phyloP scores from a whole-genome alignment of 2,888 invertebrate genomes.

The Melinaea menophilus region DNA sequence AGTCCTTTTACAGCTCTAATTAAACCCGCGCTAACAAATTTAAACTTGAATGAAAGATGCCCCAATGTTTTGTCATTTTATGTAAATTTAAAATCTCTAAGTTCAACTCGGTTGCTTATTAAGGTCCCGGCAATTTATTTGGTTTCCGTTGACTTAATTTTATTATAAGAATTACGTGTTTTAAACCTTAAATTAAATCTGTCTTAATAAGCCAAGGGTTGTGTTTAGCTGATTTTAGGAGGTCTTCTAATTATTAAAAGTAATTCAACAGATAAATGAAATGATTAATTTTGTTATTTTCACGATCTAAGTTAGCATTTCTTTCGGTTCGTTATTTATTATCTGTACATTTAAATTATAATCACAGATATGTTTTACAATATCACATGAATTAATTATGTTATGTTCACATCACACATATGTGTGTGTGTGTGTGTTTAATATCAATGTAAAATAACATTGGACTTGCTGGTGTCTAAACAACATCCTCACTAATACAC shows the following conservation, averaged over 20 bases:
- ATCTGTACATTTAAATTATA: too few relatives aligned
- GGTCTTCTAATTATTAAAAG: background rate
- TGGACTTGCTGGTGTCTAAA: too few relatives aligned
- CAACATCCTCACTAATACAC: too few relatives aligned
- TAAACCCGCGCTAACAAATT: constrained; percentile 65
- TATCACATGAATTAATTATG: too few relatives aligned
- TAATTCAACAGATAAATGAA: too few relatives aligned
- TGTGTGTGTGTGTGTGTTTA: too few relatives aligned
- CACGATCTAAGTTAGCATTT: too few relatives aligned
- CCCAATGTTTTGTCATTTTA: constrained; percentile 72
- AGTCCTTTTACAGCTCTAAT: constrained; percentile 57
- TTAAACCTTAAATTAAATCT: constrained; percentile 56
- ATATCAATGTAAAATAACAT: too few relatives aligned
- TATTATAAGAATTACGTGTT: constrained; percentile 68
- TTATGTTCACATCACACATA: too few relatives aligned
- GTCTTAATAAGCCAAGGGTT: constrained; percentile 45
- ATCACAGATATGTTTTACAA: too few relatives aligned
- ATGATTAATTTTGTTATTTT: too few relatives aligned
- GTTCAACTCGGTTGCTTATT: constrained; percentile 55
- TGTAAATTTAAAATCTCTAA: constrained; percentile 66
- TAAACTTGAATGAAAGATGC: constrained; percentile 72
- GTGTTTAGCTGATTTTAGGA: constrained; percentile 13
- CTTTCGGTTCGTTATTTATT: too few relatives aligned
- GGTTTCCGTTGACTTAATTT: constrained; percentile 55
- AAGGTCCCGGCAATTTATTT: constrained; percentile 56